phyloP scores from a whole-genome alignment of 2,113 vertebrate genomes.

The Platysternon megacephalum region DNA sequence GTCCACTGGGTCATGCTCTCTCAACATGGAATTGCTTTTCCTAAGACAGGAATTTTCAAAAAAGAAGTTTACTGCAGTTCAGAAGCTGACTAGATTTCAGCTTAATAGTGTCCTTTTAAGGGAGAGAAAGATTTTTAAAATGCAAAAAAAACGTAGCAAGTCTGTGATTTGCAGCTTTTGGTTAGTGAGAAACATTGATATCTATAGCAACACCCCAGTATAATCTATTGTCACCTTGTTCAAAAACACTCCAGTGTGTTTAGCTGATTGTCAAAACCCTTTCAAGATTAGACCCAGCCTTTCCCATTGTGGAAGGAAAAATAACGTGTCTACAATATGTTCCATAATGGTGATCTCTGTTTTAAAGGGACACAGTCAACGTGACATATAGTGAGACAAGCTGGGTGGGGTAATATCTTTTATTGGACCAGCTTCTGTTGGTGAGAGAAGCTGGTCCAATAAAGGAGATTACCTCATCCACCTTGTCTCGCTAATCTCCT shows the following conservation, averaged over 20 bases:
- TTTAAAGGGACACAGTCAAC: neutral
- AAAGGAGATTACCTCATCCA: neutral
- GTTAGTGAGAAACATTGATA: neutral
- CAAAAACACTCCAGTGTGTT: neutral
- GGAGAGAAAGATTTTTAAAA: neutral
- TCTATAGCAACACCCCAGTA: neutral
- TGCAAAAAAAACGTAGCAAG: neutral
- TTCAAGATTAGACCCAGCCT: neutral
- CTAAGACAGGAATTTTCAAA: neutral
- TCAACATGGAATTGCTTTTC: neutral
- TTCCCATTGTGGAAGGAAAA: neutral
- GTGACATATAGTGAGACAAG: neutral
- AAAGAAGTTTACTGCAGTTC: neutral
- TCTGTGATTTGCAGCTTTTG: neutral
- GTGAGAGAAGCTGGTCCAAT: neutral
- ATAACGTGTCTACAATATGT: neutral
- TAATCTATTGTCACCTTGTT: neutral
- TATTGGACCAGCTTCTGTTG: neutral
- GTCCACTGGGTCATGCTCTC: neutral
- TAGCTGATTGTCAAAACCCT: neutral
- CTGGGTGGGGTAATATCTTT: neutral
- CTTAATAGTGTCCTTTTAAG: neutral
- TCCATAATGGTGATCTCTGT: neutral
- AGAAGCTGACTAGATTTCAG: neutral
- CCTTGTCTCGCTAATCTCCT: neutral